A percentile compares a stretch with the other conserved stretches of the same genome.
These are phyloP conservation scores for Drosophila fuyamai DNA, from an alignment of 1,140 invertebrate species.

Conservation along the genomic window DNA sequence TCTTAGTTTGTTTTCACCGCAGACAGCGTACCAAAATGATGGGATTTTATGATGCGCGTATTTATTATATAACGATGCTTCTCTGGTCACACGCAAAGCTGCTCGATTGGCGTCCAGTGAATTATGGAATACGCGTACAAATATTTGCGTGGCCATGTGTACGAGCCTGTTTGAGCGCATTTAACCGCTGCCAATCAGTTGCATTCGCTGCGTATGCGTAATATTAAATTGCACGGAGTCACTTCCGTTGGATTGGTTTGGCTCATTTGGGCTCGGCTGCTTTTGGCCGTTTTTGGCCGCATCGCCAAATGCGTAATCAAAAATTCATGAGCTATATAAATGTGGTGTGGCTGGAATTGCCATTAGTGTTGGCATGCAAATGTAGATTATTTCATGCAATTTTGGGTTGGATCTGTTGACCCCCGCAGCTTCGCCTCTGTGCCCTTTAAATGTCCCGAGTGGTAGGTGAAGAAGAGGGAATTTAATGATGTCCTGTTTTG, in stretches of 20 bases:
- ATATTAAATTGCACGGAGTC: constrained; percentile 70
- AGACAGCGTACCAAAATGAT: constrained; percentile 32
- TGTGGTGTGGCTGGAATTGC: constrained; percentile 37
- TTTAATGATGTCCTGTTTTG: constrained; percentile 56
- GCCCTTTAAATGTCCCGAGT: constrained; percentile 23
- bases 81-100: constrained; percentile 43
- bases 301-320: constrained; percentile 77
- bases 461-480: constrained; percentile 5
- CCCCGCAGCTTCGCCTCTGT: neutral
- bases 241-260: constrained; percentile 68
- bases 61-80: constrained; percentile 45
- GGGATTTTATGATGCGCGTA: constrained; percentile 36
- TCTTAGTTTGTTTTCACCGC: constrained; percentile 18
- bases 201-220: constrained; percentile 67
- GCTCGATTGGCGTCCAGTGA: constrained; percentile 42
- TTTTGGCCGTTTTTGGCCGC: constrained; percentile 58
- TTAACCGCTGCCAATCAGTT: constrained; percentile 73
- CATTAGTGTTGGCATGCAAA: constrained; percentile 50
- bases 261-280: constrained; percentile 36
- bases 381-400: constrained; percentile 65
- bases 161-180: constrained; percentile 26
- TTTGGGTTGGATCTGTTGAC: constrained; percentile 27
- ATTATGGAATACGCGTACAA: constrained; percentile 43
- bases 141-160: constrained; percentile 28
- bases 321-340: constrained; percentile 77